Conservation (phyloP, 2,113 vertebrate genomes). For the Noturus placidus region DNA sequence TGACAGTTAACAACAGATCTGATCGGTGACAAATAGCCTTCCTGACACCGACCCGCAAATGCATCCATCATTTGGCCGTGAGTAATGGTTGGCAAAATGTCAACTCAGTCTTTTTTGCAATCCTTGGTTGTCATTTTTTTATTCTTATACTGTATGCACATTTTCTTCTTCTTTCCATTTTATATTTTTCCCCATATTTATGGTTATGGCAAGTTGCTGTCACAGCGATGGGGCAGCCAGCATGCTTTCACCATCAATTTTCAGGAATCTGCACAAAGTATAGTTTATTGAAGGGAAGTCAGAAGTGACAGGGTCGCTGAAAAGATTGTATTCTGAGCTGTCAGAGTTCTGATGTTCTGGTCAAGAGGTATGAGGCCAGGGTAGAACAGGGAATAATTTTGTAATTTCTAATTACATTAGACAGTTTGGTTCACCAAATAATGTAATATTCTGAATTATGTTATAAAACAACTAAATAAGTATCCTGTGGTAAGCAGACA, state of each 20-base stretch:
- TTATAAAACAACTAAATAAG: no score
- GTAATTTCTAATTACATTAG: neutral
- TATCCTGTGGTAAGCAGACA: no score
- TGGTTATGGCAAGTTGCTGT: constrained; percentile 27
- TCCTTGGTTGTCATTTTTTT: neutral
- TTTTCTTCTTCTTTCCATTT: neutral
- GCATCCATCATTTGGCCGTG: constrained; percentile 18
- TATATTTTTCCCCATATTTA: constrained; percentile 19
- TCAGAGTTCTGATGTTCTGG: neutral
- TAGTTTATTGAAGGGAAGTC: neutral
- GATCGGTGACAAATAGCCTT: constrained; percentile 47
- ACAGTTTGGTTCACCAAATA: neutral
- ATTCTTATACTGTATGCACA: constrained; percentile 1
- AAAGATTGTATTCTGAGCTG: neutral
- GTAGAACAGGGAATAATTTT: neutral
- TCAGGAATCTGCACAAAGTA: neutral
- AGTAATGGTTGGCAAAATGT: constrained; percentile 38
- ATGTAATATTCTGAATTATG: neutral
- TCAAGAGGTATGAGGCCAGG: neutral
- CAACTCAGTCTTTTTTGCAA: constrained; percentile 7
- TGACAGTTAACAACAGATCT: constrained; percentile 47
- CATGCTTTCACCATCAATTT: constrained; percentile 6
- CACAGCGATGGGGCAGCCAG: constrained; percentile 22
- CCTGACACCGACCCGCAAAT: constrained; percentile 3
- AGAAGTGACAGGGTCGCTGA: neutral